These are phyloP conservation scores for Epinephelus moara DNA, from an alignment of 2,113 vertebrate genomes.

Conservation along the genomic window DNA sequence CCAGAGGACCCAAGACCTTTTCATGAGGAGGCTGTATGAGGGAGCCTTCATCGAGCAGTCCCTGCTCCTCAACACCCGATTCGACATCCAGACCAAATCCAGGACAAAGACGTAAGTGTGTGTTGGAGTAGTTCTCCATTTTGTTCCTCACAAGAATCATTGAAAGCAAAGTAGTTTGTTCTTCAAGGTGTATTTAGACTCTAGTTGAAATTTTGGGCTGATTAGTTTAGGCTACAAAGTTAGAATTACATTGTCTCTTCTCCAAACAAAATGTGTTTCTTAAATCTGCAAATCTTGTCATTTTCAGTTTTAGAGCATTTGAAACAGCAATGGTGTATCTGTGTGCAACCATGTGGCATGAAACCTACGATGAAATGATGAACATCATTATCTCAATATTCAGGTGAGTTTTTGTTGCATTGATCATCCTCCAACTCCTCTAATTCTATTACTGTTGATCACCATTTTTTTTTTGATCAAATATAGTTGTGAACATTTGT, in stretches of 20 bases:
- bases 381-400: slow-evolving; percentile 85
- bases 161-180: background rate
- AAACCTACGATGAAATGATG: slow-evolving; percentile 82
- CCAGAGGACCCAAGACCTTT: slow-evolving; percentile 80
- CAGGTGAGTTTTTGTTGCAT: slow-evolving; percentile 64
- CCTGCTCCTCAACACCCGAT: slow-evolving; percentile 78
- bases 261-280: background rate
- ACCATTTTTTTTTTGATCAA: background rate
- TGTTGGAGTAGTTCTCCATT: background rate
- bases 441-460: background rate
- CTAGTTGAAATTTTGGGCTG: background rate
- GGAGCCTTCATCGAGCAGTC: slow-evolving; percentile 84
- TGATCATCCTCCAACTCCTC: background rate
- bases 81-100: slow-evolving; percentile 45
- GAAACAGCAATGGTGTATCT: slow-evolving; percentile 69
- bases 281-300: slow-evolving; percentile 9
- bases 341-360: slow-evolving; percentile 87
- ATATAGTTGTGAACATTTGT: background rate
- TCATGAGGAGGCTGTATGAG: slow-evolving; percentile 76
- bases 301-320: background rate
- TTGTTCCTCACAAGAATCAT: background rate
- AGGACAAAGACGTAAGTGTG: slow-evolving; percentile 52
- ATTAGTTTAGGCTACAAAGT: background rate
- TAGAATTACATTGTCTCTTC: background rate
- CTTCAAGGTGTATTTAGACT: background rate